These are phyloP conservation scores for Drosophila kohkoa DNA, from an alignment of 1,140 invertebrate species.

Conservation along the genomic window DNA sequence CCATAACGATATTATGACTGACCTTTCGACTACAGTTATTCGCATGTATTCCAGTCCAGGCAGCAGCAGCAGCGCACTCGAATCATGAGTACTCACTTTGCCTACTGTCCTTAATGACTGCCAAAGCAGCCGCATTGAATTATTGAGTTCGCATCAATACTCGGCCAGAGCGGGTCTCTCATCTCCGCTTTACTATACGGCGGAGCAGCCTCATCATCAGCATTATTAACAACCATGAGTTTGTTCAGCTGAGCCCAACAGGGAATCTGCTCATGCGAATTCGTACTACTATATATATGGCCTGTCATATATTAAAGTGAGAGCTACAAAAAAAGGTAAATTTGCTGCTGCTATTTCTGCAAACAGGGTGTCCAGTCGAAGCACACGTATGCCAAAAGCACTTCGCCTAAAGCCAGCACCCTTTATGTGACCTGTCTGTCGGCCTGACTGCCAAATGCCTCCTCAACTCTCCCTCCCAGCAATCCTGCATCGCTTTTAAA, in stretches of 20 bases:
- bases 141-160: slow-evolving; percentile 65
- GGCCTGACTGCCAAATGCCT: slow-evolving; percentile 36
- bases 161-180: neutral
- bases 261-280: slow-evolving; percentile 32
- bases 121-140: slow-evolving; percentile 55
- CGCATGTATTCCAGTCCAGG: slow-evolving; percentile 24
- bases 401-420: slow-evolving; percentile 24
- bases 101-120: slow-evolving; percentile 38
- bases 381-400: slow-evolving; percentile 15
- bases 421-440: slow-evolving; percentile 40
- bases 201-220: slow-evolving; percentile 32
- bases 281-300: slow-evolving; percentile 9
- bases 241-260: slow-evolving; percentile 56
- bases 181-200: neutral
- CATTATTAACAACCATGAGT: slow-evolving; percentile 69
- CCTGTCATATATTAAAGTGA: slow-evolving; percentile 62
- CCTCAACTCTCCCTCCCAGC: slow-evolving; percentile 1
- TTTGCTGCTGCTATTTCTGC: slow-evolving; percentile 12
- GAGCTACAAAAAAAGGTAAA: slow-evolving; percentile 57
- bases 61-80: slow-evolving; percentile 18
- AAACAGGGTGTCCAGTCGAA: slow-evolving; percentile 47
- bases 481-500: slow-evolving; percentile 66
- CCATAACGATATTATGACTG: slow-evolving; percentile 54
- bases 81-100: slow-evolving; percentile 8
- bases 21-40: slow-evolving; percentile 44